Percentiles rank a stretch among this genome's conserved stretches.
Evolutionary conservation across 2,797 vertebrate genomes (phyloP).

Genomic region (Botia kubotai): DNA sequence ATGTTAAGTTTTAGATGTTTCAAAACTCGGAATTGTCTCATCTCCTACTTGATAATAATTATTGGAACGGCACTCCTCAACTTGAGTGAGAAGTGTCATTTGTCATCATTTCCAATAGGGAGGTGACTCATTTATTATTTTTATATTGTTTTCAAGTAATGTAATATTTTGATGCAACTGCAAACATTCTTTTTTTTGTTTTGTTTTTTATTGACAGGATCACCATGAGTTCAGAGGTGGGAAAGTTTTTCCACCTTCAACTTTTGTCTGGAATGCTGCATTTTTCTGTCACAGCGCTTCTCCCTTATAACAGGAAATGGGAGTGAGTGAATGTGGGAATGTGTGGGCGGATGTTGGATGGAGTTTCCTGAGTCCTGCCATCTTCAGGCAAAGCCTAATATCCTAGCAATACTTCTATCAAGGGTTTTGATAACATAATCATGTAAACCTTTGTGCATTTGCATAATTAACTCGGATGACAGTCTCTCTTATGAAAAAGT

Average conservation of each 20-base stretch:
- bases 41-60: too few relatives aligned
- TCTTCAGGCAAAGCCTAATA: conserved; percentile 22
- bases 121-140: not conserved
- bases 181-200: too few relatives aligned
- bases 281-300: not conserved
- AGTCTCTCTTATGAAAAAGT: conserved; percentile 15
- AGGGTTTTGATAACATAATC: conserved; percentile 10
- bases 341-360: conserved; percentile 27
- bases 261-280: not conserved
- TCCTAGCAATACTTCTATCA: conserved; percentile 9
- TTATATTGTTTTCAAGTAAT: not conserved
- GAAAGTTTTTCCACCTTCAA: not conserved
- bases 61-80: not conserved
- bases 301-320: conserved; percentile 1
- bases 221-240: too few relatives aligned
- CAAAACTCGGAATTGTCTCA: too few relatives aligned
- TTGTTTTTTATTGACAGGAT: too few relatives aligned
- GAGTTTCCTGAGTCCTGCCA: conserved; percentile 14
- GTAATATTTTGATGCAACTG: too few relatives aligned
- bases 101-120: not conserved
- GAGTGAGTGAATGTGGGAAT: conserved; percentile 23
- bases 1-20: not conserved
- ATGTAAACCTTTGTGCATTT: conserved; percentile 32
- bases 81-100: not conserved
- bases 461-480: conserved; percentile 30